These are phyloP conservation scores for Heterotis niloticus DNA, from an alignment of 2,113 vertebrate genomes.

Conservation along the genomic window DNA sequence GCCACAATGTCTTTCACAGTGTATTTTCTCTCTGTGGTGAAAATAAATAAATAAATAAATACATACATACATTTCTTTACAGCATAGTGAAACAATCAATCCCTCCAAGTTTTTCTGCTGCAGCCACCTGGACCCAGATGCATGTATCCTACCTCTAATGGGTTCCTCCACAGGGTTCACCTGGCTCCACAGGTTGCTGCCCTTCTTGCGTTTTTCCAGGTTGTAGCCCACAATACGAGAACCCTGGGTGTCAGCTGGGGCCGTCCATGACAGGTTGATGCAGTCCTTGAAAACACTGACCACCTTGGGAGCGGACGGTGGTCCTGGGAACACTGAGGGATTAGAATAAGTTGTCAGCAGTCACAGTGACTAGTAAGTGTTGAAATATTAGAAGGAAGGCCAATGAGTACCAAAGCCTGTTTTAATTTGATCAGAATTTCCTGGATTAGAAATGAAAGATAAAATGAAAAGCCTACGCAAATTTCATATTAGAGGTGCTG, in stretches of 20 bases:
- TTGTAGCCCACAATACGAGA: conserved; percentile 71
- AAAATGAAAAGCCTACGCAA: no score
- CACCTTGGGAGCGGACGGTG: conserved; percentile 68
- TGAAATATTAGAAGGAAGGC: no score
- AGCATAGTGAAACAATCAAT: no score
- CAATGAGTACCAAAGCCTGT: no score
- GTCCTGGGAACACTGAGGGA: conserved; percentile 64
- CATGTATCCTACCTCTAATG: conserved; percentile 56
- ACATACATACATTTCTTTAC: no score
- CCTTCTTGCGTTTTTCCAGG: conserved; percentile 77
- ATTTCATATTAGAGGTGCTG: no score
- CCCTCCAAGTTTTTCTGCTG: no score
- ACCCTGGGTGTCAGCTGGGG: conserved; percentile 61
- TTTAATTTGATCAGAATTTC: no score
- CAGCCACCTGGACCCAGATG: background rate
- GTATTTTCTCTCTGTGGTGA: conserved; percentile 64
- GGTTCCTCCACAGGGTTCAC: conserved; percentile 62
- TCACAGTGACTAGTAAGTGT: background rate
- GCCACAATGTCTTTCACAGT: conserved; percentile 65
- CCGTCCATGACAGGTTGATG: conserved; percentile 71
- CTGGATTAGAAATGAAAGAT: no score
- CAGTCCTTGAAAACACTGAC: conserved; percentile 63
- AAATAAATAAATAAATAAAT: conserved; percentile 5
- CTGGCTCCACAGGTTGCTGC: conserved; percentile 69
- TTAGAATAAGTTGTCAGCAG: background rate